These are phyloP conservation scores for Lophura nycthemera DNA, from an alignment of 2,113 vertebrate species.

Conservation along the genomic window DNA sequence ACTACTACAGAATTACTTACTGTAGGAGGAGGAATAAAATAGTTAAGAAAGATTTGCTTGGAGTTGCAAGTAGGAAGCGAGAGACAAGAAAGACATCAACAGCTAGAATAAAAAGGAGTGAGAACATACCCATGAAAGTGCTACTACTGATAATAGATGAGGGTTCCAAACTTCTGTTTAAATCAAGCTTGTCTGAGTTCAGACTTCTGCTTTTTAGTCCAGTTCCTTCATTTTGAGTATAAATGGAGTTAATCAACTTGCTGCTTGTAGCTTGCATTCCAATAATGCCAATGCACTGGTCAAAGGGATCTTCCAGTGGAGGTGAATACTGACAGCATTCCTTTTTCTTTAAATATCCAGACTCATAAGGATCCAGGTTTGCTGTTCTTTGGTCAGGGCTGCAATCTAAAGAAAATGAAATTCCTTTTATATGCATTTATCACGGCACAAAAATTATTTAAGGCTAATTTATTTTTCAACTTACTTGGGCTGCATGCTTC, in stretches of 20 bases:
- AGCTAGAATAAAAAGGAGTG: background rate
- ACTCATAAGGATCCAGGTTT: slow-evolving; percentile 78
- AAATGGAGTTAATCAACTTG: slow-evolving; percentile 59
- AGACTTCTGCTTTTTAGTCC: slow-evolving; percentile 64
- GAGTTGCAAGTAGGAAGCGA: background rate
- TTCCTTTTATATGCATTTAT: background rate
- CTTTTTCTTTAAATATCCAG: slow-evolving; percentile 79
- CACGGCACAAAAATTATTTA: background rate
- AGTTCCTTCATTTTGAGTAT: slow-evolving; percentile 73
- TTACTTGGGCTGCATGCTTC: slow-evolving; percentile 76
- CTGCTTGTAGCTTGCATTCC: slow-evolving; percentile 48
- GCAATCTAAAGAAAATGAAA: slow-evolving; percentile 75
- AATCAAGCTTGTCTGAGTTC: slow-evolving; percentile 73
- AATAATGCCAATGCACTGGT: slow-evolving; percentile 54
- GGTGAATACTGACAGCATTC: slow-evolving; percentile 77
- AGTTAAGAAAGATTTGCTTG: background rate
- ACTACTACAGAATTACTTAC: background rate
- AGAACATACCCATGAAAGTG: slow-evolving; percentile 89
- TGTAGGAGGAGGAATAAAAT: background rate
- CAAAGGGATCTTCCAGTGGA: slow-evolving; percentile 81
- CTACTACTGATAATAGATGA: slow-evolving; percentile 35
- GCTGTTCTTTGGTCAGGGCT: slow-evolving; percentile 77
- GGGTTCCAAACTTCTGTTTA: slow-evolving; percentile 72
- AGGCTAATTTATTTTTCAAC: background rate
- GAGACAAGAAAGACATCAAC: background rate